These are phyloP conservation scores for Papilio demoleus DNA, from an alignment of 2,888 invertebrate species.

Conservation along the genomic window DNA sequence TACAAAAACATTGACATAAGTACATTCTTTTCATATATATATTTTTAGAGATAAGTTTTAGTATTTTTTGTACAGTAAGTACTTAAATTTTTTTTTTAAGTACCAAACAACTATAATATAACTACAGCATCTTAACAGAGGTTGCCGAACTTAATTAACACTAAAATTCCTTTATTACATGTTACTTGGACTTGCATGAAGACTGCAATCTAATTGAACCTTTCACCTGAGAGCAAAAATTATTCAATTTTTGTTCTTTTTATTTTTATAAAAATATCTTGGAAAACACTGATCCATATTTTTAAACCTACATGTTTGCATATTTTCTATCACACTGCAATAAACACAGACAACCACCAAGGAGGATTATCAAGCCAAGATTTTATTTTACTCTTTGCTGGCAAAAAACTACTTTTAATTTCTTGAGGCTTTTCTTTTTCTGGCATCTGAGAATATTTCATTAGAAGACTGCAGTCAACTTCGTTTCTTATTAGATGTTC, in stretches of 20 bases:
- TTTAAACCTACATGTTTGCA: not conserved
- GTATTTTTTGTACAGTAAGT: not conserved
- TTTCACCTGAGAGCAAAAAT: too few species aligned
- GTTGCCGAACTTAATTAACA: too few species aligned
- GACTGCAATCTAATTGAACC: too few species aligned
- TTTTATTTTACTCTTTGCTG: constrained; percentile 63
- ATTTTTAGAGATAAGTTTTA: not conserved
- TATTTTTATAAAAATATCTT: too few species aligned
- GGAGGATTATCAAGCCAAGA: constrained; percentile 71
- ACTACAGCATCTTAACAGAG: too few species aligned
- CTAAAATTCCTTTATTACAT: too few species aligned
- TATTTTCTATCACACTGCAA: constrained; percentile 58
- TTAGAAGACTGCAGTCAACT: constrained; percentile 64
- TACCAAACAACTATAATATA: not conserved
- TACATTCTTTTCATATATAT: not conserved
- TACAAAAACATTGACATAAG: not conserved
- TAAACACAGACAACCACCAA: constrained; percentile 75
- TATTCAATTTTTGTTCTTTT: too few species aligned
- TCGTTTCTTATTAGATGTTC: constrained; percentile 55
- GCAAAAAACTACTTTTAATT: constrained; percentile 53
- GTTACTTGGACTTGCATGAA: too few species aligned
- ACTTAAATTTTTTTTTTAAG: not conserved
- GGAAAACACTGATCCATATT: not conserved
- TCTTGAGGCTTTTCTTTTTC: constrained; percentile 54
- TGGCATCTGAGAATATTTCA: constrained; percentile 67